A percentile compares a stretch with the other conserved stretches of the same genome.
Conservation (phyloP, 2,113 vertebrate genomes). For the Oryzias curvinotus region DNA sequence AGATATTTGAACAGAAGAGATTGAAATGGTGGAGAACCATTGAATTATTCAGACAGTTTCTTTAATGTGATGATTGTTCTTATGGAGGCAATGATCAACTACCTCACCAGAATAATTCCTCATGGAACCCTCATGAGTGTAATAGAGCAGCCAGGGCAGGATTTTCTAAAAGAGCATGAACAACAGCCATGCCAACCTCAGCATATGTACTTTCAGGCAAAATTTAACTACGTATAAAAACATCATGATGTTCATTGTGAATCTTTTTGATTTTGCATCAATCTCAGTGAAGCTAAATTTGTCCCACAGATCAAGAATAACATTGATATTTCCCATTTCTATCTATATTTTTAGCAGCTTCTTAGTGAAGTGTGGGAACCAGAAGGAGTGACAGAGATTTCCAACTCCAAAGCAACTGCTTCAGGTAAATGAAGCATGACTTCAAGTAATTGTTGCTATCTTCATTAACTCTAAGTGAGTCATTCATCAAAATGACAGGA, state of each 20-base stretch:
- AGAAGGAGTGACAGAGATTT: neutral
- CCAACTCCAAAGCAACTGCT: neutral
- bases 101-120: too few relatives aligned
- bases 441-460: constrained; percentile 12
- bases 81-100: neutral
- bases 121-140: too few relatives aligned
- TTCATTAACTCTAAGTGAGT: constrained; percentile 9
- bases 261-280: neutral
- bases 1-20: neutral
- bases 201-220: too few relatives aligned
- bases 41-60: neutral
- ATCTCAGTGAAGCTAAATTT: neutral
- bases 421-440: constrained; percentile 2
- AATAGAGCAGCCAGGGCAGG: too few relatives aligned
- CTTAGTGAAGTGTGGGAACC: neutral
- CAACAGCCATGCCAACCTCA: too few relatives aligned
- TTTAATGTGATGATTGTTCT: neutral
- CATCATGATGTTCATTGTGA: neutral
- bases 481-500: constrained; percentile 1
- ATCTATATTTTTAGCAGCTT: neutral
- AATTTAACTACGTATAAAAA: too few relatives aligned
- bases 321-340: too few relatives aligned
- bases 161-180: too few relatives aligned
- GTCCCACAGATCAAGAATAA: too few relatives aligned
- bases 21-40: neutral